Percentiles rank a stretch among this genome's conserved stretches.
These are phyloP conservation scores for Aradophagus sp. DNA, from an alignment of 1,140 invertebrate genomes.

Conservation along the genomic window DNA sequence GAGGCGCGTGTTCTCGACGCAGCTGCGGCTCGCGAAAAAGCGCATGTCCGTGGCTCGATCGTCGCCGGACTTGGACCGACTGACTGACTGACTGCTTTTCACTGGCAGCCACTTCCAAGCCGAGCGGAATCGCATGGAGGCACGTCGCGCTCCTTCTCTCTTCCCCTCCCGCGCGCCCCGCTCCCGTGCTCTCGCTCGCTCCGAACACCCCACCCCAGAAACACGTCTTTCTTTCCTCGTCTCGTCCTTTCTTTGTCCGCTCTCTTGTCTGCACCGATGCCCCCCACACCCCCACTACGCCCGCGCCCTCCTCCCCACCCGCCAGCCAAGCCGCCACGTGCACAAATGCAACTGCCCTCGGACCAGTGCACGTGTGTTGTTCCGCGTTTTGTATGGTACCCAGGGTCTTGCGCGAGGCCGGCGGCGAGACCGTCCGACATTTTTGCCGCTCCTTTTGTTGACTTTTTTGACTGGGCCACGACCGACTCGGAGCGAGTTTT, in stretches of 20 bases:
- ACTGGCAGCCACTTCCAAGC: slow-evolving; percentile 57
- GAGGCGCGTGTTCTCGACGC: slow-evolving; percentile 31
- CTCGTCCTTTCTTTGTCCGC: slow-evolving; percentile 34
- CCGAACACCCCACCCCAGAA: neutral
- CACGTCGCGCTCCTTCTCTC: slow-evolving; percentile 29
- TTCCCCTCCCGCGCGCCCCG: neutral
- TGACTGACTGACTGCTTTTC: slow-evolving; percentile 71
- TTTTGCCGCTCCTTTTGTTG: too few relatives aligned
- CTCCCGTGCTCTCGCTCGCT: slow-evolving; percentile 14
- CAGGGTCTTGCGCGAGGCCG: too few relatives aligned
- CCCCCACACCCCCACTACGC: slow-evolving; percentile 6
- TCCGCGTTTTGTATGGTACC: too few relatives aligned
- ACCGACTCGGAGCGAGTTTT: too few relatives aligned
- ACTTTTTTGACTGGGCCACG: too few relatives aligned
- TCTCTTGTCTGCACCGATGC: slow-evolving; percentile 16
- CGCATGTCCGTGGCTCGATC: slow-evolving; percentile 40
- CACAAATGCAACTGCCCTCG: slow-evolving; percentile 39
- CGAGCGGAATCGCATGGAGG: slow-evolving; percentile 42
- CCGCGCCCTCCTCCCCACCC: slow-evolving; percentile 9
- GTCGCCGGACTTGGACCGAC: slow-evolving; percentile 58
- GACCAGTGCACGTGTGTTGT: neutral
- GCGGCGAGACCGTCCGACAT: too few relatives aligned
- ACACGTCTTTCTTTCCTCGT: slow-evolving; percentile 36
- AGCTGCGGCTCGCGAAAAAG: slow-evolving; percentile 31
- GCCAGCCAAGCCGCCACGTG: slow-evolving; percentile 15